Base-by-base conservation (phyloP, 2,113 vertebrate genomes). In the Crotalus horridus region DNA sequence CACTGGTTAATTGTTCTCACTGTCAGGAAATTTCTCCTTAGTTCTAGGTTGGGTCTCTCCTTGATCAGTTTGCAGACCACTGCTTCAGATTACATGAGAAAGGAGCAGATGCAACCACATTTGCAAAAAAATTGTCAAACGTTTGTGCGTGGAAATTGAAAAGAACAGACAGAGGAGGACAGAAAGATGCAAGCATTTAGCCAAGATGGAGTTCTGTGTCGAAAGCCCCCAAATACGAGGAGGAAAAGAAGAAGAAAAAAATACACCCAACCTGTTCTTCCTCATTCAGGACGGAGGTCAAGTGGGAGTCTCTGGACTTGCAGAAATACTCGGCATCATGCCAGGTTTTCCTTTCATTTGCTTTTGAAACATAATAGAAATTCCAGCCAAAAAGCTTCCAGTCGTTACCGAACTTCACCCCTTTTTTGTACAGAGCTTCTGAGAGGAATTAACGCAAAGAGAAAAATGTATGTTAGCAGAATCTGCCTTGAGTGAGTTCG, bases 291-390 rank as follows among this genome's bases (percentile, higher is more conserved):
- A 93, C 26, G 11, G 61, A 64, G 26, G 11, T n/a, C 64, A 74
- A 12, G 15, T 33, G 64, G 64, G 64, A 74, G 15, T 59, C 51
- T 64, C 61, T 85, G 64, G 93, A 87, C 26, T 51, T 54, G 53
- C 93, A 94, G 91, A 94, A 90, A 33, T 29, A 23, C 51, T 94
- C 59, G 0, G 91, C 91, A 10, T 90, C 88, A 0, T 90, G 39
- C 96, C 96, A 97, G 4, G 94, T 64, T 64, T 96, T 97, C 92
- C 94, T 81, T n/a, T 2, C 8, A 17, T 74, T 74, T 7, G 15
- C 15, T 0, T 12, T 1, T 85, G 96, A 96, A 94, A 96, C 94
- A 90, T 97, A 97, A 46, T 97, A 97, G 23, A 94, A 1, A 12
- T 8, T 93, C 33, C 55, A 91, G 0, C 1, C 1, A 6, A 92